phyloP scores from a whole-genome alignment of 2,888 invertebrate genomes.

The Antheraea assamensis region DNA sequence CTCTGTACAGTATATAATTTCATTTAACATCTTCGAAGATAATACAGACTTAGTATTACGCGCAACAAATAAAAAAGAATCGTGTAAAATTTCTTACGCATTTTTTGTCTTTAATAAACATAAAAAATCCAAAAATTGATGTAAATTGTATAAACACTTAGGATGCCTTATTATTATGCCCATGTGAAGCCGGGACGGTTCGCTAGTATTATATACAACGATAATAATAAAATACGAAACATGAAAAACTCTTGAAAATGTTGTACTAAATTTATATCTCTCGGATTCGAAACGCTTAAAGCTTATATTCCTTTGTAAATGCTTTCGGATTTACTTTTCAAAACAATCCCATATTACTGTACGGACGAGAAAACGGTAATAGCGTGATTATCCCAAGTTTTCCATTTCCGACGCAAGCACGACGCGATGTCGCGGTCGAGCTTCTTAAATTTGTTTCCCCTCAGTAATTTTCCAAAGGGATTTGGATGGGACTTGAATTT shows the following conservation, averaged over 20 bases:
- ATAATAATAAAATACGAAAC: too few species aligned
- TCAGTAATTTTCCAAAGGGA: conserved; percentile 27
- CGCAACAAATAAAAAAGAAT: too few species aligned
- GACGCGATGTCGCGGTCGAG: conserved; percentile 11
- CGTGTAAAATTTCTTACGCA: too few species aligned
- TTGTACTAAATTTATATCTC: not conserved
- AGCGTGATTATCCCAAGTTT: conserved; percentile 34
- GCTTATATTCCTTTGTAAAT: conserved; percentile 3
- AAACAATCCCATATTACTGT: conserved; percentile 17
- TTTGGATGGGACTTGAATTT: conserved; percentile 21
- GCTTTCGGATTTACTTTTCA: conserved; percentile 17
- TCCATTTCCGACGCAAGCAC: conserved; percentile 38
- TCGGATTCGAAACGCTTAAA: not conserved
- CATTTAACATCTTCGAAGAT: too few species aligned
- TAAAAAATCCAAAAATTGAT: too few species aligned
- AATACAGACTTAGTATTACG: too few species aligned
- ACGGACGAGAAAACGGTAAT: conserved; percentile 26
- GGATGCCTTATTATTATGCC: too few species aligned
- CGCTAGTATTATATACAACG: too few species aligned
- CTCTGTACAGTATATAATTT: too few species aligned
- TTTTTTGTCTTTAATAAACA: too few species aligned
- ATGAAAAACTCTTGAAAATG: not conserved
- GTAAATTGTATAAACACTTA: too few species aligned
- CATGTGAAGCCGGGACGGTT: too few species aligned
- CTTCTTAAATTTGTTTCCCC: conserved; percentile 31